A percentile compares a stretch with the other conserved stretches of the same genome.
These are phyloP conservation scores for Drosophila jambulina DNA, from an alignment of 1,140 invertebrate species.

Conservation along the genomic window DNA sequence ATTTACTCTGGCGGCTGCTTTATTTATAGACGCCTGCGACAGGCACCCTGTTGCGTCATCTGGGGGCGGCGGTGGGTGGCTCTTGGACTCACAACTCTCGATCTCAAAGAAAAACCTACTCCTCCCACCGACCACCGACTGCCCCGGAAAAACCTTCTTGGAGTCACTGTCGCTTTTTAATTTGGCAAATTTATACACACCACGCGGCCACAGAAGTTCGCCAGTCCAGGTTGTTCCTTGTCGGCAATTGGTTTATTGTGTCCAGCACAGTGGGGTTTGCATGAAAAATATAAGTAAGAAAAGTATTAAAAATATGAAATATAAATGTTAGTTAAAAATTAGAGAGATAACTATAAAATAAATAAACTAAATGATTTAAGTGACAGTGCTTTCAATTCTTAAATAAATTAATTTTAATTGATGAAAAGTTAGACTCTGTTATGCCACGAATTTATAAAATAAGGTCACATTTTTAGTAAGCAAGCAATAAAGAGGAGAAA, in stretches of 20 bases:
- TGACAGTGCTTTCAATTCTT: too few relatives aligned
- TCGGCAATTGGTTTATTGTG: slow-evolving; percentile 39
- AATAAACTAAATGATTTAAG: not conserved
- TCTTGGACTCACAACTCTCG: slow-evolving; percentile 37
- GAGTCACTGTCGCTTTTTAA: slow-evolving; percentile 67
- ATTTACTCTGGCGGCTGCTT: slow-evolving; percentile 72
- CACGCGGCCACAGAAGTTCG: slow-evolving; percentile 64
- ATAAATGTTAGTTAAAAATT: too few relatives aligned
- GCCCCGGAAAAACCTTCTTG: slow-evolving; percentile 21
- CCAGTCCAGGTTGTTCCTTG: slow-evolving; percentile 31
- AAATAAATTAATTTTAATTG: too few relatives aligned
- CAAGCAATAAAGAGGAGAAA: not conserved
- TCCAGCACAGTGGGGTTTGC: slow-evolving; percentile 27
- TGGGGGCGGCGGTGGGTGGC: slow-evolving; percentile 76
- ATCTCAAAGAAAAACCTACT: slow-evolving; percentile 16
- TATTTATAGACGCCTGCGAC: slow-evolving; percentile 72
- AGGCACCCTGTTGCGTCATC: slow-evolving; percentile 78
- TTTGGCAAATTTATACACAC: slow-evolving; percentile 81
- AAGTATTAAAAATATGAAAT: not conserved
- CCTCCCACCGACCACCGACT: slow-evolving; percentile 20
- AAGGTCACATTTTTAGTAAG: not conserved
- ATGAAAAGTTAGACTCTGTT: too few relatives aligned
- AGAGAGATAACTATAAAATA: too few relatives aligned
- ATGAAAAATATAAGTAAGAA: not conserved
- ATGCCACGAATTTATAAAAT: too few relatives aligned